These are phyloP conservation scores for Camponotus vicinus DNA, from an alignment of 1,140 invertebrate species.

Conservation along the genomic window DNA sequence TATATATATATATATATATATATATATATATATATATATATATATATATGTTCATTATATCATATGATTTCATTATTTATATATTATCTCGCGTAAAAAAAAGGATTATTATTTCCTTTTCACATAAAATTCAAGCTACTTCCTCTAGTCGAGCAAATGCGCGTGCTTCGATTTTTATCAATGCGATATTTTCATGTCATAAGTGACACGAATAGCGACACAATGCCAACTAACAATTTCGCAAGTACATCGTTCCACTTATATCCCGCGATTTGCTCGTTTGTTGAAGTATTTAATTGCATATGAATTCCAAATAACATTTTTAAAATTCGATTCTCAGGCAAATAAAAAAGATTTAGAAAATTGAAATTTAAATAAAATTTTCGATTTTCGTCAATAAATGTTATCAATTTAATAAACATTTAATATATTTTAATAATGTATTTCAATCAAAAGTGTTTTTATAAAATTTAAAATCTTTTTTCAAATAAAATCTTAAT, in stretches of 20 bases:
- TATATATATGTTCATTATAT: too few species aligned
- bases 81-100: conserved; percentile 5
- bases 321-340: conserved; percentile 32
- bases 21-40: too few species aligned
- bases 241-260: conserved; percentile 67
- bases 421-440: not conserved
- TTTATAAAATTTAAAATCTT: not conserved
- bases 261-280: conserved; percentile 41
- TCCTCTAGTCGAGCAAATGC: conserved; percentile 44
- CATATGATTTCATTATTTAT: conserved; percentile 32
- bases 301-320: not conserved
- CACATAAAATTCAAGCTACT: conserved; percentile 63
- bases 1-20: too few species aligned
- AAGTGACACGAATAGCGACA: conserved; percentile 63
- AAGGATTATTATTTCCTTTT: conserved; percentile 67
- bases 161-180: conserved; percentile 64
- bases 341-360: not conserved
- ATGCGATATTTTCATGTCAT: conserved; percentile 54
- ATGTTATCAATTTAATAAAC: not conserved
- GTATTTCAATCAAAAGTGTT: not conserved
- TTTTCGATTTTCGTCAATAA: not conserved
- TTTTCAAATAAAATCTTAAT: too few species aligned
- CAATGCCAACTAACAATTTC: conserved; percentile 71
- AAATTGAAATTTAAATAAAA: not conserved
- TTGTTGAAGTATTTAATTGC: not conserved